Evolutionary conservation across 2,888 invertebrate genomes (phyloP).

Genomic region (Phasia obesa): DNA sequence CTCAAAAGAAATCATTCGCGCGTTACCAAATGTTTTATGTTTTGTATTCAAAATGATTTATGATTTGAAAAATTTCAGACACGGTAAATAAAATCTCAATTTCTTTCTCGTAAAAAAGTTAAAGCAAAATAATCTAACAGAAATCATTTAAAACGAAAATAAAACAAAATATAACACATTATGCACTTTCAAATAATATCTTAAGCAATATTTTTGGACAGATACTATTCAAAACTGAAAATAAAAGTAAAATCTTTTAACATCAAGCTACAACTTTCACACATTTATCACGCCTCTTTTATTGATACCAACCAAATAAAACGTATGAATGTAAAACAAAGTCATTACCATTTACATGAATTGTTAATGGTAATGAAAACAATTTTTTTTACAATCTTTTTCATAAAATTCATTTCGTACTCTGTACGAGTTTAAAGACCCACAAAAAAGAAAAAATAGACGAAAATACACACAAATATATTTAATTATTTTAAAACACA

Average conservation of each 20-base stretch:
- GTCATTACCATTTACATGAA: too few species aligned
- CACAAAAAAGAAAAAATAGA: constrained; percentile 3
- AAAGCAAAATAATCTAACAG: too few species aligned
- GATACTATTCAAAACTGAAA: constrained; percentile 5
- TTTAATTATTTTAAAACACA: constrained; percentile 31
- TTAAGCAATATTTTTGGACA: too few species aligned
- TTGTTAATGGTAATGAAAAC: constrained; percentile 60
- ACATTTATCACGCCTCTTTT: constrained; percentile 65
- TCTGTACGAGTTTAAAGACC: constrained; percentile 24
- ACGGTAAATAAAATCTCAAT: too few species aligned
- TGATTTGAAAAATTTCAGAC: too few species aligned
- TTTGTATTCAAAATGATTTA: too few species aligned
- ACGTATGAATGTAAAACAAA: background rate
- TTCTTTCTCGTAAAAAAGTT: too few species aligned
- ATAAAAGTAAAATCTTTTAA: constrained; percentile 17
- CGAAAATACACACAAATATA: constrained; percentile 10
- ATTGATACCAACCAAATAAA: constrained; percentile 22
- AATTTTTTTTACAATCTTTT: constrained; percentile 29
- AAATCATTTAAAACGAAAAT: too few species aligned
- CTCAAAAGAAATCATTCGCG: too few species aligned
- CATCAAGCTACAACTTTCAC: constrained; percentile 48
- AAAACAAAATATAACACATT: background rate
- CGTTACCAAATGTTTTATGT: too few species aligned
- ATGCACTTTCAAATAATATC: too few species aligned
- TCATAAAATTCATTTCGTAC: constrained; percentile 8